Evolutionary conservation across 1,140 invertebrate genomes (phyloP).

Genomic region (Papilio glaucus): DNA sequence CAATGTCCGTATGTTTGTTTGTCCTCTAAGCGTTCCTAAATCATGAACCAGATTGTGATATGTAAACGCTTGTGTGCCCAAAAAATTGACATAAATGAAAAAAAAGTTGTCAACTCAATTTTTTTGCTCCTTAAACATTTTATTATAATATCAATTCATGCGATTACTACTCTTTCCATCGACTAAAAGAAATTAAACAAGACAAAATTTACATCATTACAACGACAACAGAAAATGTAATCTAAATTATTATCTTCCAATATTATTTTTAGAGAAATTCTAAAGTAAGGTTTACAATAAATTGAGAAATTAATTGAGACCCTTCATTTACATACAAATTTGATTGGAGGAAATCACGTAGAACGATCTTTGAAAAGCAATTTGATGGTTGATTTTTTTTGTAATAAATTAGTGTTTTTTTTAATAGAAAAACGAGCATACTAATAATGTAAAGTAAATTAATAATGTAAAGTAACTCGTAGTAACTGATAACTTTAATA

Average conservation of each 20-base stretch:
- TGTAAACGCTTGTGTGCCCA: too few relatives aligned
- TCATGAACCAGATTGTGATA: too few relatives aligned
- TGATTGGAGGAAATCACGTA: slow-evolving; percentile 15
- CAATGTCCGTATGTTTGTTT: too few relatives aligned
- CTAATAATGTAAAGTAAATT: not conserved
- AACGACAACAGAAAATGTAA: not conserved
- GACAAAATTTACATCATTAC: not conserved
- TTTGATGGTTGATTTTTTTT: slow-evolving; percentile 1
- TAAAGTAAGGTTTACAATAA: slow-evolving; percentile 4
- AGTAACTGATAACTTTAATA: too few relatives aligned
- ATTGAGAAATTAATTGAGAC: slow-evolving; percentile 10
- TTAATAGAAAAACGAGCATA: not conserved
- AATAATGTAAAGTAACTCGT: too few relatives aligned
- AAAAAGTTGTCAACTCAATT: too few relatives aligned
- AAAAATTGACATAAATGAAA: too few relatives aligned
- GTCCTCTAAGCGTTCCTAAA: too few relatives aligned
- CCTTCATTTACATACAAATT: slow-evolving; percentile 19
- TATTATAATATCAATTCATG: too few relatives aligned
- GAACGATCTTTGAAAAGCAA: slow-evolving; percentile 8
- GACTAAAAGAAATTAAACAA: not conserved
- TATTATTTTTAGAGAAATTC: not conserved
- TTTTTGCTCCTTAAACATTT: too few relatives aligned
- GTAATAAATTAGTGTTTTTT: not conserved
- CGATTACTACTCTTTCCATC: not conserved
- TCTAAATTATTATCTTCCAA: slow-evolving; percentile 5